Percentiles rank a stretch among this genome's conserved stretches.
These are phyloP conservation scores for Diprion similis DNA, from an alignment of 1,140 invertebrate species.

Conservation along the genomic window DNA sequence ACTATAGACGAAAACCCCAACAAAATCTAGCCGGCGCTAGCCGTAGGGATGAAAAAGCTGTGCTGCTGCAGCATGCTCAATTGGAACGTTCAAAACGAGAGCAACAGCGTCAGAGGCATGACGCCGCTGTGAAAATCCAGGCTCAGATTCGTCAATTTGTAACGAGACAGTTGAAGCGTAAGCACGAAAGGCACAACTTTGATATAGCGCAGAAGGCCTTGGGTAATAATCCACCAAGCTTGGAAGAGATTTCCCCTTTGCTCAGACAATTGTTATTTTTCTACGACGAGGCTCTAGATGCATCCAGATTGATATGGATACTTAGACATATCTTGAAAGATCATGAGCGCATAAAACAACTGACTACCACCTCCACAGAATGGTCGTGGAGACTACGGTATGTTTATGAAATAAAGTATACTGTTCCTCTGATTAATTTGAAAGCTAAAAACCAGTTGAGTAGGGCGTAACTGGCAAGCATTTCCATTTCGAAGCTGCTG, in stretches of 20 bases:
- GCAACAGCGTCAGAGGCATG: constrained; percentile 72
- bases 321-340: constrained; percentile 68
- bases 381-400: constrained; percentile 70
- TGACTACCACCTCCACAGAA: constrained; percentile 59
- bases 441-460: neutral
- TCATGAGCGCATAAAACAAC: constrained; percentile 64
- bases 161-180: constrained; percentile 71
- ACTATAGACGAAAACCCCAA: constrained; percentile 85
- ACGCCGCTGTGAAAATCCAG: constrained; percentile 79
- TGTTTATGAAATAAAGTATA: constrained; percentile 31
- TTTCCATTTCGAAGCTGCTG: too few species aligned
- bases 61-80: constrained; percentile 80
- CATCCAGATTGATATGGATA: constrained; percentile 70
- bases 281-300: constrained; percentile 74
- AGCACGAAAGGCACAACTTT: constrained; percentile 71
- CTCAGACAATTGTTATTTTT: constrained; percentile 78
- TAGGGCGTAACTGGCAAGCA: neutral
- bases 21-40: constrained; percentile 91
- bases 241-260: constrained; percentile 63
- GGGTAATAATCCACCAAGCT: constrained; percentile 58
- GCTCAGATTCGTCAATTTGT: constrained; percentile 80
- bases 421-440: too few species aligned
- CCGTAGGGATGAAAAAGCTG: constrained; percentile 76
- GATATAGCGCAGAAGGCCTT: constrained; percentile 65
- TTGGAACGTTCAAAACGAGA: constrained; percentile 86